Evolutionary conservation across 1,140 invertebrate genomes (phyloP), one percentile per base, ranked within the genome.

Genomic region (Piezodorus guildinii): DNA sequence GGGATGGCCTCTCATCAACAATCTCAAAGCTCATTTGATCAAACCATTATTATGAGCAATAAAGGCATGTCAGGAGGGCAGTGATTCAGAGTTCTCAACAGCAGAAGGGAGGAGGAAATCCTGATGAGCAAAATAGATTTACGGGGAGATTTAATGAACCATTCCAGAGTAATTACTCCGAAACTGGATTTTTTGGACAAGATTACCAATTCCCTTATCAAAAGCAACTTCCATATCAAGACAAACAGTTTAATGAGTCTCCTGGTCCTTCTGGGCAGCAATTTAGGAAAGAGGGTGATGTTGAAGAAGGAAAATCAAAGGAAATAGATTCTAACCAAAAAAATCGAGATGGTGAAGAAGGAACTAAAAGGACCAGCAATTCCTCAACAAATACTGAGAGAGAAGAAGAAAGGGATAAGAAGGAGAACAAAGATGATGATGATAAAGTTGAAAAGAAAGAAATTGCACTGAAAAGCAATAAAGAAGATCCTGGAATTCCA

Each of bases 401-500:
- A 19, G 62, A 63, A 39, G 56, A 25, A 1, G 61, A 49, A 69
- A 65, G 68, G 2, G 70, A 67, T 30, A 67, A 72, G 66, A 44
- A 72, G 63, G 65, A 75, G 1, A 62, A 62, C 17, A 63, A 67
- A 63, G 71, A 72, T 64, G 74, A 75, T 64, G 73, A 74, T 69
- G 73, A 77, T 21, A 79, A 78, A 73, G 64, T 69, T 10, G 73
- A 74, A 19, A 65, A 23, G 21, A 74, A 75, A 65, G 45, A 62
- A 12, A 54, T 71, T 3, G 72, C 72, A 62, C 64, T 68, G 1
- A 78, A 72, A 68, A 70, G 76, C 65, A 72, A 73, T 0, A 85
- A 85, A 72, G 84, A 85, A 71, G 85, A 87, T 70, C 83, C 86
- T 71, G 86, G 87, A 68, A 86, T 90, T 71, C 86, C 87, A 8